Evolutionary conservation across 2,797 vertebrate genomes (phyloP), one percentile per base, ranked within the genome.

Genomic region (Anguilla megastoma): DNA sequence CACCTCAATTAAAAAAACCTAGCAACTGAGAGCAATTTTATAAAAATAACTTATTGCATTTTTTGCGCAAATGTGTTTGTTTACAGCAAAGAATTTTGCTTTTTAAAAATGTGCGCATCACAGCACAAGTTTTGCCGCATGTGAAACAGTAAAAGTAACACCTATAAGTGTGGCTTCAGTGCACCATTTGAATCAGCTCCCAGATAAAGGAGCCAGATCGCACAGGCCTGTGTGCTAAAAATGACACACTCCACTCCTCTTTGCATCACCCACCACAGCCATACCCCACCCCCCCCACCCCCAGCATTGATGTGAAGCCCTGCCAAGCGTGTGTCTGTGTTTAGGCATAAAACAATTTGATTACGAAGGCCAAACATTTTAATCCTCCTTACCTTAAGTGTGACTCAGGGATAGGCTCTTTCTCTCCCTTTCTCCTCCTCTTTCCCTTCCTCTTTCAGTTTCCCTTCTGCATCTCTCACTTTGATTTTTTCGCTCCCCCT

Each of bases 341-440:
- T 33, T n/a, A 9, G 79, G 41, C 79, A 82, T 74, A 2, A 50
- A 82, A n/a, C 41, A 12, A 24, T 36, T 76, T 0, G 16, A 80
- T 36, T 74, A 74, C 71, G 12, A 14, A 1, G 41, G 41, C 45
- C 79, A 33, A 45, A 48, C 79, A 82, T 82, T 82, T 82, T 21
- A 45, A 63, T 21, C 27, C 83, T 27, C 60, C 48, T 88, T 85
- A 88, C 87, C 87, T 88, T 71, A 30, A 66, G 85, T 66, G 58
- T 86, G 48, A 88, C 50, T 58, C 10, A 33, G 52, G 63, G 58
- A 21, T 24, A n/a, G 79, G 66, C 36, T 69, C 12, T 58, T 33
- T 52, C 21, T 84, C 24, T 76, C 82, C 9, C 88, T 90, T 87
- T 87, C 85, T 52, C 69, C 66, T 80, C 89, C 88, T 88, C 84